A percentile compares a stretch with the other conserved stretches of the same genome.
These are phyloP conservation scores for Cacoxenus indagator DNA, from an alignment of 2,888 invertebrate genomes.

Conservation along the genomic window DNA sequence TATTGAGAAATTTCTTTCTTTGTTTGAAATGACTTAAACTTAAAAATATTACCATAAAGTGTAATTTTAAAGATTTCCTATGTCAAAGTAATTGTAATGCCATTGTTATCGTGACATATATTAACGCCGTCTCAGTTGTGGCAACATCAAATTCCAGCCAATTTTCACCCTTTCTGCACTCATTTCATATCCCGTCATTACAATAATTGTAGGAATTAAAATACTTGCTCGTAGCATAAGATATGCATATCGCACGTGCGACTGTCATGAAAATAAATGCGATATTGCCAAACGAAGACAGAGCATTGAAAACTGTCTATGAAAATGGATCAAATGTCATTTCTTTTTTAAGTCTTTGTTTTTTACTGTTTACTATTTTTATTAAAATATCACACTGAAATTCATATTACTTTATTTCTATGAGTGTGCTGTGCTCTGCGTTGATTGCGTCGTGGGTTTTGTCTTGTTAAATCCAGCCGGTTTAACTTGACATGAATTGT, in stretches of 20 bases:
- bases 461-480: no score
- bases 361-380: slow-evolving; percentile 9
- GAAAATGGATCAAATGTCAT: slow-evolving; percentile 29
- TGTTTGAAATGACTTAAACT: no score
- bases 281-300: background rate
- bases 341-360: background rate
- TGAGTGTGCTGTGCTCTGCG: no score
- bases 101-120: background rate
- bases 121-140: background rate
- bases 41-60: no score
- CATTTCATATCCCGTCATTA: slow-evolving; percentile 61
- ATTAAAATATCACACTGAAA: no score
- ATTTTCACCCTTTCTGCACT: slow-evolving; percentile 46
- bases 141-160: slow-evolving; percentile 20
- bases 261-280: slow-evolving; percentile 57
- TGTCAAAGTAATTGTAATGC: background rate
- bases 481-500: no score
- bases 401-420: no score
- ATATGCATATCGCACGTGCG: slow-evolving; percentile 47
- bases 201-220: slow-evolving; percentile 59
- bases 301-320: slow-evolving; percentile 35
- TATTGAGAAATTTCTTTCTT: no score
- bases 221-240: slow-evolving; percentile 33
- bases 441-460: no score
- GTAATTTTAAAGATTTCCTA: background rate